Percentiles rank a stretch among this genome's conserved stretches.
Conservation (phyloP, 30 jellyfish, hydroid and myxozoan genomes). For the Aurelia aurita region DNA sequence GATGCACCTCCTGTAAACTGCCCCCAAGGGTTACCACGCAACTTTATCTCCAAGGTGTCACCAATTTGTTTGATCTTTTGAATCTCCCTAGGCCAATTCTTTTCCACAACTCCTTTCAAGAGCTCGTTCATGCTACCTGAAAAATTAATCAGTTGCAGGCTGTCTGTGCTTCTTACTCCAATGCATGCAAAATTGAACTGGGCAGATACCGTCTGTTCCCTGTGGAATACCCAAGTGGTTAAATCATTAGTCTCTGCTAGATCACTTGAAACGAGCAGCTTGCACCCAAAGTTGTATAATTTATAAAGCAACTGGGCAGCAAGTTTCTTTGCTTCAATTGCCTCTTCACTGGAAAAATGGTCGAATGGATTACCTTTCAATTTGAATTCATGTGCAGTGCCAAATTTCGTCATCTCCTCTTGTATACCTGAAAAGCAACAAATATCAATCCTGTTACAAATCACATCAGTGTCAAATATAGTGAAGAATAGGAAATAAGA, state of each 20-base stretch:
- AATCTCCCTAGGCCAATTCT: slow-evolving; percentile 40
- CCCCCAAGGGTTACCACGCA: slow-evolving; percentile 77
- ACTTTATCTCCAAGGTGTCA: slow-evolving; percentile 34
- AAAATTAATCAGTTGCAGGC: neutral
- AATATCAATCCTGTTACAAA: no score
- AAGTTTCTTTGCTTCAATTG: slow-evolving; percentile 8
- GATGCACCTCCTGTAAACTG: slow-evolving; percentile 12
- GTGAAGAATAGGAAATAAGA: no score
- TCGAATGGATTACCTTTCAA: slow-evolving; percentile 20
- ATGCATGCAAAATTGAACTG: slow-evolving; percentile 17
- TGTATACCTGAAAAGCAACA: slow-evolving; percentile 3
- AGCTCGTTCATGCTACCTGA: neutral
- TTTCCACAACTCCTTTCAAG: neutral
- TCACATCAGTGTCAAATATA: no score
- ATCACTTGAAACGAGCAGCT: slow-evolving; percentile 22
- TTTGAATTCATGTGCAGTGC: slow-evolving; percentile 15
- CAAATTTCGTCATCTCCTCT: neutral
- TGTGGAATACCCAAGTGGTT: slow-evolving; percentile 25
- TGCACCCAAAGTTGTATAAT: slow-evolving; percentile 16
- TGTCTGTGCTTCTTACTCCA: neutral
- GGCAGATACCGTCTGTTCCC: slow-evolving; percentile 17
- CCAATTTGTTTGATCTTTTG: neutral
- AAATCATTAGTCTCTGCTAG: neutral
- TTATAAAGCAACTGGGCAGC: slow-evolving; percentile 16
- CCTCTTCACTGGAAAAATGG: neutral